These are phyloP conservation scores for Drosophila subpulchrella DNA, from an alignment of 1,140 invertebrate species.

Conservation along the genomic window DNA sequence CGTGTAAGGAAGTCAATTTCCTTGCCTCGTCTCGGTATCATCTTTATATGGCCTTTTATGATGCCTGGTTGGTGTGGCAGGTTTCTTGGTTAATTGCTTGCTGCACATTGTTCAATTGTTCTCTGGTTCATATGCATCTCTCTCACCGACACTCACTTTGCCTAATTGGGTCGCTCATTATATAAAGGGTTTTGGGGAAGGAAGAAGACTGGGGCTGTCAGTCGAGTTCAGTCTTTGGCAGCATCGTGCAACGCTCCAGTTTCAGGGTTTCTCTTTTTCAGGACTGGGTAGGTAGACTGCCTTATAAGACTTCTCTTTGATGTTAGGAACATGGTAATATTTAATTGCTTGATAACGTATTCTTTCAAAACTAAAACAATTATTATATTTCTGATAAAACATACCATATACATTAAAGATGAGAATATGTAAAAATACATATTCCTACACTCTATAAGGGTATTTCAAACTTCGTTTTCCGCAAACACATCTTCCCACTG, in stretches of 20 bases:
- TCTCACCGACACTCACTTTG: conserved; percentile 73
- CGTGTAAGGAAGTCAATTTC: conserved; percentile 24
- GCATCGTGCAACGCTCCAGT: conserved; percentile 67
- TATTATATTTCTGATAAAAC: too few species aligned
- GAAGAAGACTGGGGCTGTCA: conserved; percentile 6
- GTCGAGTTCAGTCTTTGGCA: conserved; percentile 11
- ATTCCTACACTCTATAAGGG: background rate
- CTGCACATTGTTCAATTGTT: conserved; percentile 80
- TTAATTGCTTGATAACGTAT: too few species aligned
- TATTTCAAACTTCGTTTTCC: background rate
- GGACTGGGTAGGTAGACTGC: too few species aligned
- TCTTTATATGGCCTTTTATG: conserved; percentile 31
- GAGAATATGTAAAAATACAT: background rate
- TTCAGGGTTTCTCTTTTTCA: conserved; percentile 19
- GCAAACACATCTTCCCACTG: background rate
- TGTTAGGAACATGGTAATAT: too few species aligned
- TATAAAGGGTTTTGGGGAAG: conserved; percentile 10
- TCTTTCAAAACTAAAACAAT: too few species aligned
- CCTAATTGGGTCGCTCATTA: conserved; percentile 81
- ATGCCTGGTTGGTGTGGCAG: conserved; percentile 10
- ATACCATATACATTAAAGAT: background rate
- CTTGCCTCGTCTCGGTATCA: conserved; percentile 12
- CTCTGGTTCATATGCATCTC: conserved; percentile 81
- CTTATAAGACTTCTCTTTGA: background rate
- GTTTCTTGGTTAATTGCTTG: conserved; percentile 61